These are phyloP conservation scores for Dufourea novaeangliae DNA, from an alignment of 1,140 invertebrate species.

Conservation along the genomic window DNA sequence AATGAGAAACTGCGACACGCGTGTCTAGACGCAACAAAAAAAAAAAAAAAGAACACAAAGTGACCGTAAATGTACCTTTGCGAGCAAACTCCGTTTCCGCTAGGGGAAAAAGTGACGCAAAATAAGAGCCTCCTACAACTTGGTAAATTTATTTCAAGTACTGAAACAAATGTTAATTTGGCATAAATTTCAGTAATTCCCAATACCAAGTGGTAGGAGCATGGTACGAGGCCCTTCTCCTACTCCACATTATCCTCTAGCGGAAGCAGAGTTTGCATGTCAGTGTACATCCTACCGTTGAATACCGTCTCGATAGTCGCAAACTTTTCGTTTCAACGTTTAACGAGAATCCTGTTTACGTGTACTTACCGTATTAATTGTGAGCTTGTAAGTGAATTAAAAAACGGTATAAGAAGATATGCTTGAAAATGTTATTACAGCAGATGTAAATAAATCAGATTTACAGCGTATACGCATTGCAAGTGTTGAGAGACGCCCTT, in stretches of 20 bases:
- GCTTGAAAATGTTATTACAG: slow-evolving; percentile 68
- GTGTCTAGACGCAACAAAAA: slow-evolving; percentile 34
- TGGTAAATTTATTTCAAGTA: no score
- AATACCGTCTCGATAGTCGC: slow-evolving; percentile 30
- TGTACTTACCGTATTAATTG: slow-evolving; percentile 58
- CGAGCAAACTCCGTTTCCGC: no score
- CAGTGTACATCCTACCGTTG: not conserved
- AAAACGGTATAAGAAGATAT: slow-evolving; percentile 60
- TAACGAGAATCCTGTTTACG: slow-evolving; percentile 51
- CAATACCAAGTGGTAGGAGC: no score
- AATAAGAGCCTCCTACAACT: no score
- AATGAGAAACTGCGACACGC: slow-evolving; percentile 20
- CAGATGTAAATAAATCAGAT: slow-evolving; percentile 70
- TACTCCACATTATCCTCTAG: no score
- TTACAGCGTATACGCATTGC: slow-evolving; percentile 62
- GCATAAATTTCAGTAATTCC: no score
- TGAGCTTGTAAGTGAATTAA: slow-evolving; percentile 67
- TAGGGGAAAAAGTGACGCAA: no score
- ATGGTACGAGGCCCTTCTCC: no score
- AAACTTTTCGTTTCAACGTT: slow-evolving; percentile 52
- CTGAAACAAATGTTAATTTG: no score
- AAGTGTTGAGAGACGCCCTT: no score
- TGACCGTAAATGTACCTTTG: slow-evolving; percentile 41
- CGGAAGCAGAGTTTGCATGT: no score
- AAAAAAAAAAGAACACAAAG: slow-evolving; percentile 28